These are phyloP conservation scores for Heteromyza rotundicornis DNA, from an alignment of 2,888 invertebrate genomes.

Conservation along the genomic window DNA sequence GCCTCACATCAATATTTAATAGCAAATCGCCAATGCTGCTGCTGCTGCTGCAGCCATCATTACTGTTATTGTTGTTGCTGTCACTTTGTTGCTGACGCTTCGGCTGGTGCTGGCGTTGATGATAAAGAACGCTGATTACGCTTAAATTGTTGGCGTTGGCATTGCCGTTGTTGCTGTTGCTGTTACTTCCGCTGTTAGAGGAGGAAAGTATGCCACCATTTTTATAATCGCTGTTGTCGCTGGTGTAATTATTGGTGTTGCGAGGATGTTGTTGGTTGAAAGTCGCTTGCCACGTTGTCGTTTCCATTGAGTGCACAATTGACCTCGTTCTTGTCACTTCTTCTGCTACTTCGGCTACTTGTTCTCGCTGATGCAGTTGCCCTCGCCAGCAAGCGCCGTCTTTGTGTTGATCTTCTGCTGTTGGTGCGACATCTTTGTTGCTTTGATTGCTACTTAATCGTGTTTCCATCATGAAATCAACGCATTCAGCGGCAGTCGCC, in stretches of 20 bases:
- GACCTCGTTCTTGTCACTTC: slow-evolving; percentile 42
- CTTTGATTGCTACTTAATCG: slow-evolving; percentile 40
- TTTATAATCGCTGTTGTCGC: slow-evolving; percentile 3
- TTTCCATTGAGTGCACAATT: slow-evolving; percentile 43
- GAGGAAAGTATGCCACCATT: slow-evolving; percentile 13
- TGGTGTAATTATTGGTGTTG: slow-evolving; percentile 10
- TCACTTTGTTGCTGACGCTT: slow-evolving; percentile 6
- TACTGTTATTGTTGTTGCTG: slow-evolving; percentile 7
- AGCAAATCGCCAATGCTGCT: slow-evolving; percentile 26
- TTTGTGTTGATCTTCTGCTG: slow-evolving; percentile 13
- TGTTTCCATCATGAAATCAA: slow-evolving; percentile 52
- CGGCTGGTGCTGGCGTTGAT: slow-evolving; percentile 19
- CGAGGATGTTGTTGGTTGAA: slow-evolving; percentile 12
- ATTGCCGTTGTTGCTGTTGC: slow-evolving; percentile 1
- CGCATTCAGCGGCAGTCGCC: slow-evolving; percentile 46
- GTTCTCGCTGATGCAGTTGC: slow-evolving; percentile 16
- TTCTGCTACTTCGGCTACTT: slow-evolving; percentile 8
- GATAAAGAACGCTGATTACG: slow-evolving; percentile 32
- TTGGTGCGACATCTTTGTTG: slow-evolving; percentile 7
- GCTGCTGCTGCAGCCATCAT: background rate
- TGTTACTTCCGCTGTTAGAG: slow-evolving; percentile 27
- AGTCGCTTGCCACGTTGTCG: slow-evolving; percentile 33
- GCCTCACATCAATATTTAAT: slow-evolving; percentile 36
- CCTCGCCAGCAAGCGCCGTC: background rate
- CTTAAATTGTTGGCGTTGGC: background rate